Evolutionary conservation across 2,888 invertebrate genomes (phyloP).

Genomic region (Leptogaster cylindrica): DNA sequence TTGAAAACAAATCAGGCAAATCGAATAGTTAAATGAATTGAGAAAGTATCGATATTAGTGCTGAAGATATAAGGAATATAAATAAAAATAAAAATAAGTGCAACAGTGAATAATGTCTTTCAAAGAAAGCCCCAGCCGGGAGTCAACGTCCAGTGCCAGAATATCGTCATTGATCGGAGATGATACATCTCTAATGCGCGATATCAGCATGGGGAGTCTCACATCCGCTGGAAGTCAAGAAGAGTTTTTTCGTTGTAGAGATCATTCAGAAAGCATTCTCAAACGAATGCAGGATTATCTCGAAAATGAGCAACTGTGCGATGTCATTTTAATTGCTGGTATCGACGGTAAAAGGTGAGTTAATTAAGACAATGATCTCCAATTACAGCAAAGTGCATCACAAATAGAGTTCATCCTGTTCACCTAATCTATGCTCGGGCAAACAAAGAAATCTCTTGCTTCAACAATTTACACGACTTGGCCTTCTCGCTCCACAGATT

Average conservation of each 20-base stretch:
- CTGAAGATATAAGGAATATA: not conserved
- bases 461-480: too few species aligned
- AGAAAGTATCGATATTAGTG: not conserved
- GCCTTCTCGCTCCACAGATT: too few species aligned
- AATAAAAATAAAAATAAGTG: too few species aligned
- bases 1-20: slow-evolving; percentile 7
- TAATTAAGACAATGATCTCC: too few species aligned
- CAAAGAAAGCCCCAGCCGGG: slow-evolving; percentile 61
- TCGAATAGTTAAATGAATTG: not conserved
- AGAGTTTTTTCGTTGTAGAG: slow-evolving; percentile 76
- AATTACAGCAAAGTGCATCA: too few species aligned
- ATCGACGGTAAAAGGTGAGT: slow-evolving; percentile 68
- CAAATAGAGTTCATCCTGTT: too few species aligned
- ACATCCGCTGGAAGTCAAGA: slow-evolving; percentile 75
- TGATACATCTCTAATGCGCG: slow-evolving; percentile 66
- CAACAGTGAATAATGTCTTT: slow-evolving; percentile 47
- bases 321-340: slow-evolving; percentile 85
- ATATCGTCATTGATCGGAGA: not conserved
- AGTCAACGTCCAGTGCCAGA: slow-evolving; percentile 54
- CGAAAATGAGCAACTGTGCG: slow-evolving; percentile 82
- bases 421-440: too few species aligned
- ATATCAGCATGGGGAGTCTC: slow-evolving; percentile 71
- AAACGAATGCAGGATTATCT: slow-evolving; percentile 83
- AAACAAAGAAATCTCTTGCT: too few species aligned
- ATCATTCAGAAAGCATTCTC: slow-evolving; percentile 82